Evolutionary conservation across 2,113 vertebrate genomes (phyloP).

Genomic region (Equus quagga): DNA sequence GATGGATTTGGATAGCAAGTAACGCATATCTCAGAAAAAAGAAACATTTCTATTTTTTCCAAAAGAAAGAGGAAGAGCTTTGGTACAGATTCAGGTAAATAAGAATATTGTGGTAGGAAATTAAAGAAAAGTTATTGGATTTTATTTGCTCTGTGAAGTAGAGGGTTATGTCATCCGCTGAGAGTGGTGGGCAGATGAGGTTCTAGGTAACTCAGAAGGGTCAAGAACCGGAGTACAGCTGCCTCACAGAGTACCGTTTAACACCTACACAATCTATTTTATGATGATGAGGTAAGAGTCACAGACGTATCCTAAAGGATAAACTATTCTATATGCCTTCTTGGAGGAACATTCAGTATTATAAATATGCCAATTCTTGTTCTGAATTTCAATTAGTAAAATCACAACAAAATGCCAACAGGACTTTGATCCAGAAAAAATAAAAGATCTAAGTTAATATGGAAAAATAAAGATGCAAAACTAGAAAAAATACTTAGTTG

Average conservation of each 20-base stretch:
- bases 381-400: conserved; percentile 6
- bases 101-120: background rate
- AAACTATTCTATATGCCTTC: background rate
- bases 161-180: background rate
- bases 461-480: background rate
- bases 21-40: background rate
- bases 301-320: background rate
- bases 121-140: background rate
- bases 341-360: background rate
- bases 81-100: background rate
- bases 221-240: background rate
- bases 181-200: background rate
- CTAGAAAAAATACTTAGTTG: background rate
- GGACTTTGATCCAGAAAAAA: background rate
- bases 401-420: background rate
- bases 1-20: background rate
- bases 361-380: background rate
- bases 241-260: background rate
- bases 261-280: background rate
- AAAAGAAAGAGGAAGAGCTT: background rate
- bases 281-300: background rate
- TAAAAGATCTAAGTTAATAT: background rate
- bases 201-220: background rate
- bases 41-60: background rate
- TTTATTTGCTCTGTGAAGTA: background rate